Conservation (phyloP, 2,113 vertebrate genomes). For the Cololabis saira region DNA sequence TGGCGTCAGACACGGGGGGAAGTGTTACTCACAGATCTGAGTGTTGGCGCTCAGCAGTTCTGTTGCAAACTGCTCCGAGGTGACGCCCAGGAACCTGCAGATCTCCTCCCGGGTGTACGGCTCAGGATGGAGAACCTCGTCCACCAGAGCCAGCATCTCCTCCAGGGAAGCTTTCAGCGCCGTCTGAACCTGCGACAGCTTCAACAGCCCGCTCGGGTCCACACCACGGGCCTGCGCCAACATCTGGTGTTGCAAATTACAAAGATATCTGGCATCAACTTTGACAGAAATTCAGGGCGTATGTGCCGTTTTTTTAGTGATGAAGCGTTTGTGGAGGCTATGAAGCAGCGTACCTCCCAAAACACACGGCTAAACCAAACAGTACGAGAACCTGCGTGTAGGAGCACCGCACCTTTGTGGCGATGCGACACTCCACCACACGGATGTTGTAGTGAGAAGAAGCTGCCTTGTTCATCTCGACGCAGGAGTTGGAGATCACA, state of each 20-base stretch:
- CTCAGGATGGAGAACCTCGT: slow-evolving; percentile 88
- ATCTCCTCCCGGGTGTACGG: slow-evolving; percentile 91
- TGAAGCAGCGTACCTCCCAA: neutral
- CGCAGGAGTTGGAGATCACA: slow-evolving; percentile 96
- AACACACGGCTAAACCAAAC: neutral
- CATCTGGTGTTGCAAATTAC: slow-evolving; percentile 62
- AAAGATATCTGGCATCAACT: neutral
- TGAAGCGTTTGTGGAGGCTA: neutral
- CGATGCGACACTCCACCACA: slow-evolving; percentile 91
- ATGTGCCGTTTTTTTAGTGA: too few species aligned
- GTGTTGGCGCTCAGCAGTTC: slow-evolving; percentile 88
- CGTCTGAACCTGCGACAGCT: slow-evolving; percentile 87
- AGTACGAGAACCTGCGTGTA: neutral
- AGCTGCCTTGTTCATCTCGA: slow-evolving; percentile 98
- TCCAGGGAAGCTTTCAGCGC: slow-evolving; percentile 84
- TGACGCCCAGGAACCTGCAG: slow-evolving; percentile 87
- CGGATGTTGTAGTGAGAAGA: slow-evolving; percentile 95
- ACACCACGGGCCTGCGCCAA: slow-evolving; percentile 65
- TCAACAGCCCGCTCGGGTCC: slow-evolving; percentile 79
- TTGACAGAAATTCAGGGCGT: too few species aligned
- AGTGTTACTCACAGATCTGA: slow-evolving; percentile 85
- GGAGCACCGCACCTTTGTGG: slow-evolving; percentile 88
- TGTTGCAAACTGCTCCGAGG: slow-evolving; percentile 81
- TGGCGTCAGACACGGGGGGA: neutral
- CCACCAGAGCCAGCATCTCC: slow-evolving; percentile 89